These are phyloP conservation scores for Ectemnius cavifrons DNA, from an alignment of 2,888 invertebrate species.

Conservation along the genomic window DNA sequence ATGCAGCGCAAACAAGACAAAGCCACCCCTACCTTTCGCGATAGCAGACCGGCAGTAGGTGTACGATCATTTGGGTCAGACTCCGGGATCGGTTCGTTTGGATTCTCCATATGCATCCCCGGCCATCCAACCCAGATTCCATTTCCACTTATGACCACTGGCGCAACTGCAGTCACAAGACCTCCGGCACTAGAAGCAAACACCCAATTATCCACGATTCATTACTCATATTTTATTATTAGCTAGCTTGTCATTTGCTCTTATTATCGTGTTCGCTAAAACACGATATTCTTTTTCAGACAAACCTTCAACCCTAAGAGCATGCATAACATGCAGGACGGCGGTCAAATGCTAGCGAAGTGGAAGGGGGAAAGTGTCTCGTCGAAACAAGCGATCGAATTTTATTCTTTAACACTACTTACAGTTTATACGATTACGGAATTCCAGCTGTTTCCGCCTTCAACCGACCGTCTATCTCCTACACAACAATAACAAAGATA, in stretches of 20 bases:
- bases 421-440: slow-evolving; percentile 5
- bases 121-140: slow-evolving; percentile 97
- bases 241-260: too few relatives aligned
- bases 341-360: too few relatives aligned
- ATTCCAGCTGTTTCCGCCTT: slow-evolving; percentile 21
- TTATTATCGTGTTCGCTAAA: too few relatives aligned
- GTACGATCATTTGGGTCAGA: slow-evolving; percentile 91
- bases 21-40: slow-evolving; percentile 84
- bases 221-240: too few relatives aligned
- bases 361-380: too few relatives aligned
- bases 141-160: slow-evolving; percentile 90
- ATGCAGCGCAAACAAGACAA: not conserved
- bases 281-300: too few relatives aligned
- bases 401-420: not conserved
- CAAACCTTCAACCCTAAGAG: too few relatives aligned
- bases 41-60: slow-evolving; percentile 91
- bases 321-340: too few relatives aligned
- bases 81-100: slow-evolving; percentile 89
- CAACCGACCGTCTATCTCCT: slow-evolving; percentile 29
- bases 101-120: slow-evolving; percentile 89
- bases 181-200: slow-evolving; percentile 87
- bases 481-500: slow-evolving; percentile 35
- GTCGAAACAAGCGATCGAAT: too few relatives aligned
- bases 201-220: not conserved
- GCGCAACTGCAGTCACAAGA: slow-evolving; percentile 93